phyloP scores from a whole-genome alignment of 2,113 vertebrate genomes.

The Willisornis vidua region DNA sequence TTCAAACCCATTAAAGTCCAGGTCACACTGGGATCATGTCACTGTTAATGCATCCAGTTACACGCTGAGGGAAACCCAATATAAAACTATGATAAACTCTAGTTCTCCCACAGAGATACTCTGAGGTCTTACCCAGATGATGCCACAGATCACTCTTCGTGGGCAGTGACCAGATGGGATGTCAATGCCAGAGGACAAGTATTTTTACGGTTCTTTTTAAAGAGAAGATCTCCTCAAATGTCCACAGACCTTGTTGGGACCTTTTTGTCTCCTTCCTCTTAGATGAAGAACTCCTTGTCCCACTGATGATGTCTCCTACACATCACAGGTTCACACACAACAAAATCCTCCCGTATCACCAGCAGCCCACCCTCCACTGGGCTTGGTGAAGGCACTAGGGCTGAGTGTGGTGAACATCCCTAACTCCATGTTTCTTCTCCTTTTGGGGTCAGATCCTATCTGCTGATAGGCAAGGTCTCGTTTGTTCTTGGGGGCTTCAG shows the following conservation, averaged over 20 bases:
- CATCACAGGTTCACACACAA: neutral
- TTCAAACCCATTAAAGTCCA: slow-evolving; percentile 70
- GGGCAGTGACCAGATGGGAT: neutral
- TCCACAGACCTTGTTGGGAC: neutral
- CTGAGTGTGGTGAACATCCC: fast-evolving
- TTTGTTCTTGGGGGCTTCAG: neutral
- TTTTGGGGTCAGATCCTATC: neutral
- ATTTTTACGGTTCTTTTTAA: neutral
- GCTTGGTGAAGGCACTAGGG: neutral
- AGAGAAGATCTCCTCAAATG: neutral
- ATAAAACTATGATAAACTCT: slow-evolving; percentile 58
- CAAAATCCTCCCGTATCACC: neutral
- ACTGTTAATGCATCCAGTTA: slow-evolving; percentile 68
- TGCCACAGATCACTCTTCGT: neutral
- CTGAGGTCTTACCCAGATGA: slow-evolving; percentile 35
- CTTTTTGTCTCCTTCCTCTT: neutral
- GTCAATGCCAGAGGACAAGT: neutral
- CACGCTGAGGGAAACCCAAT: slow-evolving; percentile 50
- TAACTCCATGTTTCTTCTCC: neutral
- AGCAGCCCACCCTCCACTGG: neutral
- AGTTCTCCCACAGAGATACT: neutral
- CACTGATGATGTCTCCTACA: neutral
- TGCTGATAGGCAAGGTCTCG: neutral
- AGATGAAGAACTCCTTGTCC: neutral
- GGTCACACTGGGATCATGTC: slow-evolving; percentile 56